These are phyloP conservation scores for Knipowitschia caucasica DNA, from an alignment of 2,797 vertebrate genomes.

Conservation along the genomic window DNA sequence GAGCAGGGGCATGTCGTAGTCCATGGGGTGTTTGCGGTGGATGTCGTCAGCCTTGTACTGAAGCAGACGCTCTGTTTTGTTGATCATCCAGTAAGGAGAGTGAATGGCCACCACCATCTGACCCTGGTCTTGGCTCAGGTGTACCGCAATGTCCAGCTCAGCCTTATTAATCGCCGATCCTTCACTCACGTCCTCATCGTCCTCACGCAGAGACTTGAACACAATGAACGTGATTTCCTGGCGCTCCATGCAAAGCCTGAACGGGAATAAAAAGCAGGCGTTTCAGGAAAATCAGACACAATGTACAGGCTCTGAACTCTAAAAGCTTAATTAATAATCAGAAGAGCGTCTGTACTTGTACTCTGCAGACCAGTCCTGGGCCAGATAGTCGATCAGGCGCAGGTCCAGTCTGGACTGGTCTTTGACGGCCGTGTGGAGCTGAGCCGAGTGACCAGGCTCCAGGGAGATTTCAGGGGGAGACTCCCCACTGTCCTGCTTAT, in stretches of 20 bases:
- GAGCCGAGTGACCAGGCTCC: conserved; percentile 83
- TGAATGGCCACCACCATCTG: conserved; percentile 85
- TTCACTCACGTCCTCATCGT: conserved; percentile 78
- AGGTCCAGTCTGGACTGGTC: conserved; percentile 83
- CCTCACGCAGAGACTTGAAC: conserved; percentile 77
- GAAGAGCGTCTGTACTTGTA: conserved; percentile 69
- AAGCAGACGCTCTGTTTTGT: conserved; percentile 90
- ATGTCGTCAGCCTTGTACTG: conserved; percentile 98
- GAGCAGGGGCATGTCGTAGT: conserved; percentile 91
- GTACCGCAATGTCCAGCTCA: conserved; percentile 90
- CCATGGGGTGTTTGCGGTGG: conserved; percentile 92
- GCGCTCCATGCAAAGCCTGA: conserved; percentile 73
- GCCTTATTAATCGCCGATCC: conserved; percentile 72
- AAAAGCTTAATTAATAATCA: no score
- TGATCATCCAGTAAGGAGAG: conserved; percentile 98
- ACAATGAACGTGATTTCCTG: conserved; percentile 90
- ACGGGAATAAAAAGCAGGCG: neutral
- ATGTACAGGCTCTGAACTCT: no score
- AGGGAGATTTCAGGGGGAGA: conserved; percentile 64
- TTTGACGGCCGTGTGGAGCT: conserved; percentile 86
- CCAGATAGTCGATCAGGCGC: conserved; percentile 83
- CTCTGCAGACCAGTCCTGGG: conserved; percentile 86
- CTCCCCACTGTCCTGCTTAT: conserved; percentile 74
- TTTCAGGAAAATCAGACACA: no score
- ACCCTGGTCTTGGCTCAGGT: conserved; percentile 83